Base-by-base conservation (phyloP, 2,888 invertebrate genomes). In the Emesis castigata region DNA sequence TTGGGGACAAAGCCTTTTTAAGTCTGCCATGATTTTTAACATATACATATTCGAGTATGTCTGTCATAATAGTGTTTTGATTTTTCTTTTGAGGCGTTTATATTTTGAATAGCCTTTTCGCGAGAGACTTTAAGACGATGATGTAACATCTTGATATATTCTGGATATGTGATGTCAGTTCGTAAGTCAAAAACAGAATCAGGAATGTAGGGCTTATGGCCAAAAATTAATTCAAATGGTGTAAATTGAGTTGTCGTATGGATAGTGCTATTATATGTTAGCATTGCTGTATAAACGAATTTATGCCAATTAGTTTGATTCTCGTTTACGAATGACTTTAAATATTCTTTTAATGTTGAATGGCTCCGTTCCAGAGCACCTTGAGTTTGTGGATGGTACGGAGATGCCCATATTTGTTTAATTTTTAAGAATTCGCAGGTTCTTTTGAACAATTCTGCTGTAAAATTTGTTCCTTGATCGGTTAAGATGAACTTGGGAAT, bases 311-410 rank as follows among this genome's bases (percentile, higher is more conserved):
- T 69, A 3, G 75, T 34, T 69, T 86, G 85, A n/a, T 86, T 77
- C 18, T 87, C 80, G 22, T 85, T 83, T 0, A 82, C 76, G 39
- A 74, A 89, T 48, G 64, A 64, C 9, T 72, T 72, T 1, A 72
- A 31, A 16, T 72, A 72, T 26, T 72, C 58, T 14, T 58, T 26
- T 0, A 58, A 14, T 6, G 58, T 58, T 0, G 58, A 58, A 14
- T 58, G 58, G 14, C 58, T 58, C 11, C 22, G 20, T 22, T 58
- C 58, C 0, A 58, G 14, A 20, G 58, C 58, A 14, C 58, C 58
- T 22, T 58, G 58, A 3, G 22, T 58, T 22, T 58, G 58, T 5
- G 58, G 58, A 6, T 58, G 58, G 5, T 58, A 58, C 1, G 22
- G 58, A 1, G 22, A 22, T 1, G 58, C 22, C 58, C 58, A 58